Evolutionary conservation across 2,113 vertebrate genomes (phyloP).

Genomic region (Bettongia penicillata): DNA sequence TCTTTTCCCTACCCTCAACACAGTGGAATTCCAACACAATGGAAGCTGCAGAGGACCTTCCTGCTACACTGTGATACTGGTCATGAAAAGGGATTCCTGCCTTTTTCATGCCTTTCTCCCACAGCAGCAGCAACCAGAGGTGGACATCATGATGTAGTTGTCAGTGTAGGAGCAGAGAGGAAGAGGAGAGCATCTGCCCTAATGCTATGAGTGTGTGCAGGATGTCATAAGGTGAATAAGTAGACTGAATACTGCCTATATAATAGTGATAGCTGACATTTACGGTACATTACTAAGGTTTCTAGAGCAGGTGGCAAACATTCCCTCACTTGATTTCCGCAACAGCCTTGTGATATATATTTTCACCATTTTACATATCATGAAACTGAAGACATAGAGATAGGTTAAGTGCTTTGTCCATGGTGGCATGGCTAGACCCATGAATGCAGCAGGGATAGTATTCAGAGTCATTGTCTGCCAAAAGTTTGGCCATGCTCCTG

Average conservation of each 20-base stretch:
- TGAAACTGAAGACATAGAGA: no score
- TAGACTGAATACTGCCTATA: neutral
- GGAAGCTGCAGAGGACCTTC: neutral
- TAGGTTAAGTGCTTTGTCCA: neutral
- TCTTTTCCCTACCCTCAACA: neutral
- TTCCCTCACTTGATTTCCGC: neutral
- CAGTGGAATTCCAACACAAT: neutral
- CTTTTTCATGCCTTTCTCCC: neutral
- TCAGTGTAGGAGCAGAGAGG: neutral
- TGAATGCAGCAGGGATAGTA: neutral
- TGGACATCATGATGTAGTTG: neutral
- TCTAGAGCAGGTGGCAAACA: neutral
- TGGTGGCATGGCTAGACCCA: neutral
- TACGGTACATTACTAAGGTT: neutral
- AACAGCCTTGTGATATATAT: neutral
- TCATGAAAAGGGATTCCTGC: neutral
- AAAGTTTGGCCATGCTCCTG: neutral
- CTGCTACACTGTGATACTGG: neutral
- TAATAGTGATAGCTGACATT: neutral
- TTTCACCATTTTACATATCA: neutral
- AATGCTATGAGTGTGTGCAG: neutral
- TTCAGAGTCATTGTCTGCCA: neutral
- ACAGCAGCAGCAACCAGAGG: neutral
- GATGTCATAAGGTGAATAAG: neutral
- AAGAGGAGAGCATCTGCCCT: neutral